Conservation (phyloP, 2,113 vertebrate species). For the Dunckerocampus dactyliophorus region DNA sequence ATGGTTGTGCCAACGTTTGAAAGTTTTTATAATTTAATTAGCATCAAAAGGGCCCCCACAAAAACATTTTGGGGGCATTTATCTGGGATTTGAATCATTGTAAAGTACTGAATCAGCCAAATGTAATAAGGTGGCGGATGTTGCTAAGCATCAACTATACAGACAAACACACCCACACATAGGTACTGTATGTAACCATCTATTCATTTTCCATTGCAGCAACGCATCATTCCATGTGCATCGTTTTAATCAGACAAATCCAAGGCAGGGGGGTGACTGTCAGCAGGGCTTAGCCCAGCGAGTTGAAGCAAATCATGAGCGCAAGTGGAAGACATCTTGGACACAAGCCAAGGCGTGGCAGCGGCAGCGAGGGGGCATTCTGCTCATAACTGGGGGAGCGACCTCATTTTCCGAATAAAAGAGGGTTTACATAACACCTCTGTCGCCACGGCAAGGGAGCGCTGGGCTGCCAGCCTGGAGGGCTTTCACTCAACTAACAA, state of each 20-base stretch:
- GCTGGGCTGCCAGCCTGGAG: conserved; percentile 54
- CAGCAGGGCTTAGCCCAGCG: conserved; percentile 34
- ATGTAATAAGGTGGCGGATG: neutral
- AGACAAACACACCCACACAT: conserved; percentile 21
- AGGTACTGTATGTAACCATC: conserved; percentile 17
- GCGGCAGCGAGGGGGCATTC: conserved; percentile 55
- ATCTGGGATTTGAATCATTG: neutral
- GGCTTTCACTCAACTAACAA: conserved; percentile 45
- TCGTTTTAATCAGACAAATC: conserved; percentile 45
- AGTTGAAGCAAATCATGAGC: conserved; percentile 55
- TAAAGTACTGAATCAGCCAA: neutral
- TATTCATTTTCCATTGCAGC: conserved; percentile 61
- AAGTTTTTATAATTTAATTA: too few species aligned
- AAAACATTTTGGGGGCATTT: neutral
- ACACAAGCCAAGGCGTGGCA: conserved; percentile 47
- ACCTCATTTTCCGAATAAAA: conserved; percentile 67
- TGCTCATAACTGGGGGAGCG: conserved; percentile 64
- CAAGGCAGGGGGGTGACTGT: conserved; percentile 23
- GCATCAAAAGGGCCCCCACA: too few species aligned
- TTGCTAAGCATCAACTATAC: conserved; percentile 24
- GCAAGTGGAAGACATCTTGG: conserved; percentile 62
- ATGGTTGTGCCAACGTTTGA: too few species aligned
- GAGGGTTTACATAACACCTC: conserved; percentile 71
- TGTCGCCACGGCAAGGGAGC: conserved; percentile 50
- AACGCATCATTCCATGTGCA: conserved; percentile 38